A percentile compares a stretch with the other conserved stretches of the same genome.
Evolutionary conservation across 1,140 invertebrate species (phyloP).

Genomic region (Drosophila paulistorum): DNA sequence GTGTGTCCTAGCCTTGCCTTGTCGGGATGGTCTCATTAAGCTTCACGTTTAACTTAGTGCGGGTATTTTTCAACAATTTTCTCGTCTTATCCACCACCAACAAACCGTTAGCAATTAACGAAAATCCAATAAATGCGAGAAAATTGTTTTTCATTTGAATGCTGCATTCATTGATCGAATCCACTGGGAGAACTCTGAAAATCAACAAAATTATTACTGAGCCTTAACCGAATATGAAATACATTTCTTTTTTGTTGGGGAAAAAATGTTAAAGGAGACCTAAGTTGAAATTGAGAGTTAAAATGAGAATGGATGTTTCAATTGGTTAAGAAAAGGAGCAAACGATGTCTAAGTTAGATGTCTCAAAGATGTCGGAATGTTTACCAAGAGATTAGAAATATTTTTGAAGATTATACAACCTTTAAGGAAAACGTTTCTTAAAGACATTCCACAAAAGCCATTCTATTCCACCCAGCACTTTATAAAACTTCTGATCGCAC

Average conservation of each 20-base stretch:
- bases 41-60: conserved; percentile 44
- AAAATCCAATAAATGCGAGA: conserved; percentile 63
- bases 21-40: conserved; percentile 39
- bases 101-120: conserved; percentile 57
- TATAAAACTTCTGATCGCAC: too few species aligned
- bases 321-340: too few species aligned
- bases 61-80: conserved; percentile 52
- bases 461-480: too few species aligned
- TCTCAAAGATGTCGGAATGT: too few species aligned
- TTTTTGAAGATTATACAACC: too few species aligned
- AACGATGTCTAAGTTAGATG: too few species aligned
- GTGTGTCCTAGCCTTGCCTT: conserved; percentile 41
- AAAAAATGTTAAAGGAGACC: too few species aligned
- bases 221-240: not conserved
- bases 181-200: conserved; percentile 34
- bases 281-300: not conserved
- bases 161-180: conserved; percentile 30
- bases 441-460: too few species aligned
- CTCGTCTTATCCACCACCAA: not conserved
- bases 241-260: too few species aligned
- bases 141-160: conserved; percentile 7
- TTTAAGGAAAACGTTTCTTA: too few species aligned
- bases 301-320: too few species aligned
- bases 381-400: too few species aligned
- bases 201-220: conserved; percentile 24